Conservation (phyloP, 2,888 invertebrate genomes). For the Drosophila prostipennis region DNA sequence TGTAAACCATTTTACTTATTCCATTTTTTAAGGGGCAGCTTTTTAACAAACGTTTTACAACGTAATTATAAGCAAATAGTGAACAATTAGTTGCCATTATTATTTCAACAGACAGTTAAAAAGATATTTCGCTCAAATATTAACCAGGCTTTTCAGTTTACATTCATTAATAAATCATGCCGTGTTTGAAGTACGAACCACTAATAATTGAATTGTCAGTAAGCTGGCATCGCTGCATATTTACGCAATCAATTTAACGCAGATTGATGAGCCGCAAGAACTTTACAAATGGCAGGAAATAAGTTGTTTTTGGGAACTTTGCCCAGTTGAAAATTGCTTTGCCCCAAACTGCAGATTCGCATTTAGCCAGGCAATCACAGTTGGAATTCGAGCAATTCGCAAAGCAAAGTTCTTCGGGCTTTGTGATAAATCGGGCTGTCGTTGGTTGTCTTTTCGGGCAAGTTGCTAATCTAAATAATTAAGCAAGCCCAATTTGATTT, state of each 20-base stretch:
- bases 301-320: slow-evolving; percentile 5
- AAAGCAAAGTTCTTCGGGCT: slow-evolving; percentile 11
- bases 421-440: slow-evolving; percentile 54
- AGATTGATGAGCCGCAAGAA: slow-evolving; percentile 17
- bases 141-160: neutral
- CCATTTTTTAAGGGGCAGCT: too few relatives aligned
- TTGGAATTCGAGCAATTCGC: slow-evolving; percentile 8
- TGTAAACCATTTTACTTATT: too few relatives aligned
- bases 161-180: slow-evolving; percentile 6
- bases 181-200: neutral
- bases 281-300: slow-evolving; percentile 12
- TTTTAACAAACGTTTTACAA: neutral
- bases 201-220: slow-evolving; percentile 30
- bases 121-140: slow-evolving; percentile 1
- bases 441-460: slow-evolving; percentile 48
- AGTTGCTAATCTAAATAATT: slow-evolving; percentile 73
- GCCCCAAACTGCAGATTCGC: slow-evolving; percentile 1
- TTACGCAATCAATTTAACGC: slow-evolving; percentile 7
- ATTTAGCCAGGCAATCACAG: slow-evolving; percentile 11
- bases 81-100: slow-evolving; percentile 26
- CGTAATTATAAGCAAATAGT: slow-evolving; percentile 2
- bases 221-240: slow-evolving; percentile 7
- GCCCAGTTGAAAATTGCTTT: slow-evolving; percentile 1
- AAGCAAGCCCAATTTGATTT: slow-evolving; percentile 75
- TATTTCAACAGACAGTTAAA: slow-evolving; percentile 7